A percentile compares a stretch with the other conserved stretches of the same genome.
phyloP scores from a whole-genome alignment of 1,140 invertebrate species.

The Reticulitermes speratus region DNA sequence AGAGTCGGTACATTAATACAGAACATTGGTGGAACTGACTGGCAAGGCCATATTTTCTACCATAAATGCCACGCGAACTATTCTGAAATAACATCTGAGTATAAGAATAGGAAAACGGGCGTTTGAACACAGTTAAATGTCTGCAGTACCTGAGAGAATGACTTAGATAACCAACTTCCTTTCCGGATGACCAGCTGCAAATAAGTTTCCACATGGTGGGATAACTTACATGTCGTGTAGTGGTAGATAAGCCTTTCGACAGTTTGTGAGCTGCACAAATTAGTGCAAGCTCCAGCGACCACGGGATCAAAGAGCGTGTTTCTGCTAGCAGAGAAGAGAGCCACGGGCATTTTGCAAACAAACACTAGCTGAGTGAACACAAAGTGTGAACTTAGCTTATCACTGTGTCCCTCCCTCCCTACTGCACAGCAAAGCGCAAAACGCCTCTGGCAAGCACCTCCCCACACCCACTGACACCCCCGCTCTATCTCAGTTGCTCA shows the following conservation, averaged over 20 bases:
- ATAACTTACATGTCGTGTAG: neutral
- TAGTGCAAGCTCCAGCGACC: neutral
- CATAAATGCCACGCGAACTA: no score
- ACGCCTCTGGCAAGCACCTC: neutral
- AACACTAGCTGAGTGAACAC: slow-evolving; percentile 26
- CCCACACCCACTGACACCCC: slow-evolving; percentile 16
- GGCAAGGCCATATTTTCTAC: no score
- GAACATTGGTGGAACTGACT: no score
- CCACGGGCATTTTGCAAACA: slow-evolving; percentile 9
- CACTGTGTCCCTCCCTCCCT: neutral
- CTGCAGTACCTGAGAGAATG: neutral
- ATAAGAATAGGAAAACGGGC: no score
- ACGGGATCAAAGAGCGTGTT: slow-evolving; percentile 7
- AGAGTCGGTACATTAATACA: no score
- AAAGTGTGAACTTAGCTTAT: slow-evolving; percentile 20
- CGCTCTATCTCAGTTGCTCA: slow-evolving; percentile 26
- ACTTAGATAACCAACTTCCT: neutral
- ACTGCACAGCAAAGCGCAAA: slow-evolving; percentile 20
- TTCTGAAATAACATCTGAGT: no score
- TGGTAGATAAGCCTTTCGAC: neutral
- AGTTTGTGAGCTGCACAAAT: neutral
- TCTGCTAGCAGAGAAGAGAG: neutral
- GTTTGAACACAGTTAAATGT: no score
- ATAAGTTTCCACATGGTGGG: slow-evolving; percentile 14
- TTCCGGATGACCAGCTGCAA: neutral